These are phyloP conservation scores for Alectura lathami DNA, from an alignment of 2,113 vertebrate species.

Conservation along the genomic window DNA sequence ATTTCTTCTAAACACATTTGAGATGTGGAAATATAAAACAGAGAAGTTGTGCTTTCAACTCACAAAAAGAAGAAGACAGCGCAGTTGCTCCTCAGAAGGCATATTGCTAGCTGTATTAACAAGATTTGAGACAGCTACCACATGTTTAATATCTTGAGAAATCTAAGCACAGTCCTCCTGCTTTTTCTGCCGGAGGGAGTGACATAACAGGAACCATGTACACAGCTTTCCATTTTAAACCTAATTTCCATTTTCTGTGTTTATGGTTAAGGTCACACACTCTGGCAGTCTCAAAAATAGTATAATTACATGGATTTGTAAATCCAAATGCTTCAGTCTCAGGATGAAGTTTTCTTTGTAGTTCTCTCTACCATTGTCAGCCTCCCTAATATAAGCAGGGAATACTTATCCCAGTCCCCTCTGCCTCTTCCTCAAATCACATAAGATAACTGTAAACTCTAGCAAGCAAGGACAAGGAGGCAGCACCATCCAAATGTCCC, in stretches of 20 bases:
- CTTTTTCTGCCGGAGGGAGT: conserved; percentile 23
- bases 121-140: conserved; percentile 10
- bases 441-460: not conserved
- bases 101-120: not conserved
- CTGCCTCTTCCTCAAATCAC: not conserved
- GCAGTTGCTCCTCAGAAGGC: not conserved
- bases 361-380: not conserved
- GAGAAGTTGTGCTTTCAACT: not conserved
- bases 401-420: not conserved
- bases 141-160: conserved; percentile 44
- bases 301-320: not conserved
- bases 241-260: conserved; percentile 30
- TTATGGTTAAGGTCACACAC: conserved; percentile 11
- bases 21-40: not conserved
- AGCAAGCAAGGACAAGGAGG: not conserved
- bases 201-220: conserved; percentile 30
- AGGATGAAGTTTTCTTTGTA: not conserved
- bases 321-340: not conserved
- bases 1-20: not conserved
- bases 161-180: conserved; percentile 25
- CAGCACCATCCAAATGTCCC: not conserved
- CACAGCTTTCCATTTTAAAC: conserved; percentile 52
- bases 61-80: not conserved
- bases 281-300: not conserved
- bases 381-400: not conserved